A percentile compares a stretch with the other conserved stretches of the same genome.
Evolutionary conservation across 2,888 invertebrate species (phyloP).

Genomic region (Lymantria dispar): DNA sequence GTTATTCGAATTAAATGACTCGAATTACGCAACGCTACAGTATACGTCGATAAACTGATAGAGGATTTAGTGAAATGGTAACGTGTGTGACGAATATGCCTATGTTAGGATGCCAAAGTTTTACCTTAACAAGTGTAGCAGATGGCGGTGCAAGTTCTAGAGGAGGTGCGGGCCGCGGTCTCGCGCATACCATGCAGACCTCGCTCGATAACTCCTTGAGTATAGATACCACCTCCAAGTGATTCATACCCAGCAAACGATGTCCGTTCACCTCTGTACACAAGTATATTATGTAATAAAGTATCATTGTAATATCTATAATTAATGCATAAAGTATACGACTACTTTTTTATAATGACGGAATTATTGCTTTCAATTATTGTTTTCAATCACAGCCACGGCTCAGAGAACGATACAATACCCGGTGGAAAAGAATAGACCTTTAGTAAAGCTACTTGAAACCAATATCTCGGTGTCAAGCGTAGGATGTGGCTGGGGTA

Average conservation of each 20-base stretch:
- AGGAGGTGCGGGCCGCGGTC: constrained; percentile 76
- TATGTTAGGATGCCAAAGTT: not conserved
- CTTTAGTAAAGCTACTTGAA: no score
- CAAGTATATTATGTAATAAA: not conserved
- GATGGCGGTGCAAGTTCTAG: constrained; percentile 64
- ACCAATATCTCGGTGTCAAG: no score
- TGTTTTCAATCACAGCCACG: no score
- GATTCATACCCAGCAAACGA: constrained; percentile 94
- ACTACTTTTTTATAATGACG: no score
- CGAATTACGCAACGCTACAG: not conserved
- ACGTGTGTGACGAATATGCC: not conserved
- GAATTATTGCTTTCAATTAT: no score
- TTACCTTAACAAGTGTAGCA: constrained; percentile 70
- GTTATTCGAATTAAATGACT: no score
- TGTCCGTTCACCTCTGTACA: constrained; percentile 92
- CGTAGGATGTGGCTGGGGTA: no score
- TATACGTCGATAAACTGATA: not conserved
- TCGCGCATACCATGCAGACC: constrained; percentile 95
- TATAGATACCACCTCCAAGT: constrained; percentile 96
- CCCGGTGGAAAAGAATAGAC: no score
- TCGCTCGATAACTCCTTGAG: constrained; percentile 95
- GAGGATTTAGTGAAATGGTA: no score
- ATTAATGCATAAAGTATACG: no score
- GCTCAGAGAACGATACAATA: no score
- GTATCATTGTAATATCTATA: no score